Evolutionary conservation across 2,888 invertebrate species (phyloP).

Genomic region (Lydus trimaculatus): DNA sequence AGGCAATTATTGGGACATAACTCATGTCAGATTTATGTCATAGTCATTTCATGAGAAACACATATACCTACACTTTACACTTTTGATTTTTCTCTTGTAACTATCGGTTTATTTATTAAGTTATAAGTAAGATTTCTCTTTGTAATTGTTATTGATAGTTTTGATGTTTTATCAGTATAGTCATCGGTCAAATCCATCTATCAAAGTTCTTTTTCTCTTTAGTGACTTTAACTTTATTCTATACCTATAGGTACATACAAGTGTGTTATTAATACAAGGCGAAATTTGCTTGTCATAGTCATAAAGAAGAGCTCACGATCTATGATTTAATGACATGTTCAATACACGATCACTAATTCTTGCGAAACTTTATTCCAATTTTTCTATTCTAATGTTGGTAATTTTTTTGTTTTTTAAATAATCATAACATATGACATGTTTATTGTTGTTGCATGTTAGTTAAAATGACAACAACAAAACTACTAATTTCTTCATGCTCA

Average conservation of each 20-base stretch:
- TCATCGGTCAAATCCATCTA: slow-evolving; percentile 10
- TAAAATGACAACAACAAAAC: slow-evolving; percentile 8
- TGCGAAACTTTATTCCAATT: not conserved
- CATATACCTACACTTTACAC: not conserved
- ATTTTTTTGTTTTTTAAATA: not conserved
- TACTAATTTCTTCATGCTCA: not conserved
- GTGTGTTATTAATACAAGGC: slow-evolving; percentile 4
- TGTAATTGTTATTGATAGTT: slow-evolving; percentile 10
- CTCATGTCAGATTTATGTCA: slow-evolving; percentile 10
- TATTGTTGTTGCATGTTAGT: not conserved
- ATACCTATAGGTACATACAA: no score
- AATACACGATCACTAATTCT: not conserved
- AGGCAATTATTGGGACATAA: slow-evolving; percentile 2
- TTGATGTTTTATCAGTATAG: slow-evolving; percentile 8
- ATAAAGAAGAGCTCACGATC: not conserved
- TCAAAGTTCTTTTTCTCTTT: not conserved
- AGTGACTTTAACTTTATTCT: not conserved
- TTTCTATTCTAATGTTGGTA: not conserved
- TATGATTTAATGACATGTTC: not conserved
- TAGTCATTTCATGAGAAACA: not conserved
- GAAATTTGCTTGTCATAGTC: slow-evolving; percentile 10
- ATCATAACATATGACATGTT: not conserved
- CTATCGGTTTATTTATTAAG: not conserved
- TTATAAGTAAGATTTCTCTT: slow-evolving; percentile 3
- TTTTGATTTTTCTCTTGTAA: not conserved